Conservation (phyloP, 2,888 invertebrate genomes). For the Quadroppia sp. region DNA sequence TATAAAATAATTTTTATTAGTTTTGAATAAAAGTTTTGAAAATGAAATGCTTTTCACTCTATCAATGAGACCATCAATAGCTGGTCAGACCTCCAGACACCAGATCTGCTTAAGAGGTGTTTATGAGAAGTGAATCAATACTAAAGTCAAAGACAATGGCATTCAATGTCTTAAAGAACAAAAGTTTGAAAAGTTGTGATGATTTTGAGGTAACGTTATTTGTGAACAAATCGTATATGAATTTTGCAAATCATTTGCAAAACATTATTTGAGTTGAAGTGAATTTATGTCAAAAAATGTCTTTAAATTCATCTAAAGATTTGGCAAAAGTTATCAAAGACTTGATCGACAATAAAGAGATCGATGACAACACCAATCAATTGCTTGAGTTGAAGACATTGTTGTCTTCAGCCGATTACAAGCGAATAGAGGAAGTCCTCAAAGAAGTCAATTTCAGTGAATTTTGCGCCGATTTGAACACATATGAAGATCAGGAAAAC, state of each 20-base stretch:
- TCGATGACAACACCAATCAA: background rate
- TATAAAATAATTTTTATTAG: too few species aligned
- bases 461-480: conserved; percentile 9
- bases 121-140: too few species aligned
- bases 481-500: background rate
- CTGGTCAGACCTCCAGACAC: too few species aligned
- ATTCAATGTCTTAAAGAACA: too few species aligned
- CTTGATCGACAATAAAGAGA: conserved; percentile 11
- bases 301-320: background rate
- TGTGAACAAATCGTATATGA: too few species aligned
- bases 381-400: conserved; percentile 33
- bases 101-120: too few species aligned
- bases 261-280: background rate
- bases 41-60: too few species aligned
- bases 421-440: background rate
- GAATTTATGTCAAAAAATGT: conserved; percentile 1
- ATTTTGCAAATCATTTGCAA: background rate
- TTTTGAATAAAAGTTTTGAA: too few species aligned
- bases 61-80: too few species aligned
- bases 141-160: too few species aligned
- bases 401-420: background rate
- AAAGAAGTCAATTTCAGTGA: conserved; percentile 17
- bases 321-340: conserved; percentile 5
- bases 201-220: too few species aligned
- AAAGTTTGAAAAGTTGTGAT: too few species aligned